These are phyloP conservation scores for Diaprepes abbreviatus DNA, from an alignment of 2,888 invertebrate species.

Conservation along the genomic window DNA sequence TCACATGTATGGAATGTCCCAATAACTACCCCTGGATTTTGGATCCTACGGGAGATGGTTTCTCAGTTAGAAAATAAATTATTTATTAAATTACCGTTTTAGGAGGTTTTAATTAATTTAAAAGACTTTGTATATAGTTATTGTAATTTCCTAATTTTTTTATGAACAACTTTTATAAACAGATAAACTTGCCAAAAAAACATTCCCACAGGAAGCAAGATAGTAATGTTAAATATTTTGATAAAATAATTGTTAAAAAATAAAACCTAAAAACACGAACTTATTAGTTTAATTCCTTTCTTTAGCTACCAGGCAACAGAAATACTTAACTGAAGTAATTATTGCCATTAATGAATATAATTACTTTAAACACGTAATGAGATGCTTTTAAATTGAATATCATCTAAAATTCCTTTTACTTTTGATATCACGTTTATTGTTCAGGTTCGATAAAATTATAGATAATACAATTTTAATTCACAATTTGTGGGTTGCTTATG, in stretches of 20 bases:
- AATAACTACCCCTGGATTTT: conserved; percentile 96
- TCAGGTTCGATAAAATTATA: too few relatives aligned
- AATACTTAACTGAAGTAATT: too few relatives aligned
- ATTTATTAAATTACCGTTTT: conserved; percentile 54
- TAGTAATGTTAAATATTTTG: conserved; percentile 43
- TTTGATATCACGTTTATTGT: too few relatives aligned
- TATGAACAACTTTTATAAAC: conserved; percentile 15
- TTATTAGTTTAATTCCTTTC: too few relatives aligned
- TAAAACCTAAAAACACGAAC: conserved; percentile 46
- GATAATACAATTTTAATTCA: too few relatives aligned
- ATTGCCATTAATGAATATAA: too few relatives aligned
- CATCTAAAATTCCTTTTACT: too few relatives aligned
- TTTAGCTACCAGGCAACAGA: too few relatives aligned
- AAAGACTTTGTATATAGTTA: conserved; percentile 62
- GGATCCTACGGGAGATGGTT: conserved; percentile 95
- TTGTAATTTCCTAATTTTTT: conserved; percentile 48
- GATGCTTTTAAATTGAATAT: too few relatives aligned
- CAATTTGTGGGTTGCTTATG: too few relatives aligned
- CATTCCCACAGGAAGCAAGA: conserved; percentile 35
- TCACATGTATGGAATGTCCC: conserved; percentile 96
- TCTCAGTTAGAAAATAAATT: conserved; percentile 83
- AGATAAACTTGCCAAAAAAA: conserved; percentile 49
- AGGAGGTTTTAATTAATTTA: conserved; percentile 49
- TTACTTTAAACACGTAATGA: too few relatives aligned
- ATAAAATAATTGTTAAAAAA: conserved; percentile 51